A percentile compares a stretch with the other conserved stretches of the same genome.
phyloP scores from a whole-genome alignment of 2,113 vertebrate species.

The Gobio gobio region DNA sequence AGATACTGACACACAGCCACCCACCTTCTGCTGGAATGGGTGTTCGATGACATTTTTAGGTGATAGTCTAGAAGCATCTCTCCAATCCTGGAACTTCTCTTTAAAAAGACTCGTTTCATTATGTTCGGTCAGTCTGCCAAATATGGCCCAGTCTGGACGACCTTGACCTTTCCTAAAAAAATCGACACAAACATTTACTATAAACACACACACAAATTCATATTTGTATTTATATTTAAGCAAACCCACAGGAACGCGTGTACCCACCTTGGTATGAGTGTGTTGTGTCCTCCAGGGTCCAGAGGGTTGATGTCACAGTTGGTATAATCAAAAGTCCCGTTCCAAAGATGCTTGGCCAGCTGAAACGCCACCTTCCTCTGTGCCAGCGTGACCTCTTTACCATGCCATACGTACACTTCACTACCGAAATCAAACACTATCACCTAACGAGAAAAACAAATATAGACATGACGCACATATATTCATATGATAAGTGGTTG shows the following conservation, averaged over 20 bases:
- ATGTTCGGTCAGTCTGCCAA: conserved; percentile 94
- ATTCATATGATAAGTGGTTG: neutral
- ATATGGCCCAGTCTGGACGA: conserved; percentile 96
- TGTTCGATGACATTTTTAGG: conserved; percentile 80
- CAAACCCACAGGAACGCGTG: no score
- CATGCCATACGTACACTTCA: conserved; percentile 98
- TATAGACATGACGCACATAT: neutral
- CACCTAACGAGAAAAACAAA: conserved; percentile 76
- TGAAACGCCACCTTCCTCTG: conserved; percentile 97
- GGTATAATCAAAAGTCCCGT: conserved; percentile 95
- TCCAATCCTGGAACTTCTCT: conserved; percentile 97
- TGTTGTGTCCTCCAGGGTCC: conserved; percentile 93
- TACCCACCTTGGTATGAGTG: conserved; percentile 89
- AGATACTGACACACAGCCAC: neutral
- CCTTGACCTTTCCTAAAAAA: conserved; percentile 90
- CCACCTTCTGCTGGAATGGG: conserved; percentile 84
- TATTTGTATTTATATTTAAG: no score
- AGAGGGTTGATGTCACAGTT: conserved; percentile 97
- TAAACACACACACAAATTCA: neutral
- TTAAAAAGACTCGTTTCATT: conserved; percentile 95
- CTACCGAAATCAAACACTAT: conserved; percentile 98
- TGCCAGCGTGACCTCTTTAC: conserved; percentile 92
- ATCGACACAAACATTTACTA: neutral
- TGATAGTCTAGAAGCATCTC: conserved; percentile 80
- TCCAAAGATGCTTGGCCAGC: conserved; percentile 97